A percentile compares a stretch with the other conserved stretches of the same genome.
These are phyloP conservation scores for Callitettix versicolor DNA, from an alignment of 1,140 invertebrate species.

Conservation along the genomic window DNA sequence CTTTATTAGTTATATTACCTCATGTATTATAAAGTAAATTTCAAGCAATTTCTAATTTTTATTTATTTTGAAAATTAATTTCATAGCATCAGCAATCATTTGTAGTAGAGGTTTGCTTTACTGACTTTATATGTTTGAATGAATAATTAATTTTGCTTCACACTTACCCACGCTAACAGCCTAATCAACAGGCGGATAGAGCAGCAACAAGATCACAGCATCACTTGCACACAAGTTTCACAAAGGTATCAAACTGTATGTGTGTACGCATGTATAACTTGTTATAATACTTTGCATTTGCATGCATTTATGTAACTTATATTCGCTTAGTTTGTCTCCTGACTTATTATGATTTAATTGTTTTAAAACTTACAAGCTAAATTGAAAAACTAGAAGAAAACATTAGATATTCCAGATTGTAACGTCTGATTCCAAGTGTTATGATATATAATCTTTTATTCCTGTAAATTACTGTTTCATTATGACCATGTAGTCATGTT, in stretches of 20 bases:
- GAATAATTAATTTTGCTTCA: no score
- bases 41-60: no score
- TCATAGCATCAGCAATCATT: no score
- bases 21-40: no score
- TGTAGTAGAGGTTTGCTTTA: no score
- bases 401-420: background rate
- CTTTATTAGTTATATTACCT: no score
- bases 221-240: constrained; percentile 55
- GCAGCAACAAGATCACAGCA: constrained; percentile 54
- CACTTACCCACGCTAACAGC: constrained; percentile 31
- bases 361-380: background rate
- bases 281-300: background rate
- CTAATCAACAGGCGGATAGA: constrained; percentile 56
- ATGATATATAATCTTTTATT: no score
- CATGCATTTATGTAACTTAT: background rate
- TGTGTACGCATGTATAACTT: no score
- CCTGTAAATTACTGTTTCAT: no score
- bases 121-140: no score
- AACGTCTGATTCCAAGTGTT: no score
- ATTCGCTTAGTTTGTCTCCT: background rate
- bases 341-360: background rate
- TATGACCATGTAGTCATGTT: background rate
- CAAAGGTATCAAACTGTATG: constrained; percentile 42
- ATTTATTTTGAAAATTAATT: no score
- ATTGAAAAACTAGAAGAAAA: background rate